A percentile compares a stretch with the other conserved stretches of the same genome.
These are phyloP conservation scores for Isaurus tuberculatus DNA, from an alignment of 92 coral and sea anemone species.

Conservation along the genomic window DNA sequence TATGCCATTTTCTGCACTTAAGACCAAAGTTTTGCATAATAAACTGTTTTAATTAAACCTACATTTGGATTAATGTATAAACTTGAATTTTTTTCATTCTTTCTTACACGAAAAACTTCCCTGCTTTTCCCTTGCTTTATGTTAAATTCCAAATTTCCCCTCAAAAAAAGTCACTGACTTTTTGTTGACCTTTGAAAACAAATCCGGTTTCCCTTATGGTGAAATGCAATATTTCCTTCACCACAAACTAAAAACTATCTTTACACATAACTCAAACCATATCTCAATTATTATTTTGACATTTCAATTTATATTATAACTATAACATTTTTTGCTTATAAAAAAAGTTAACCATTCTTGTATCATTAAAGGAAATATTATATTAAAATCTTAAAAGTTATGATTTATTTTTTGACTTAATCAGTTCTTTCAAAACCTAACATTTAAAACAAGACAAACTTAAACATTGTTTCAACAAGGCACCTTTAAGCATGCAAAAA, in stretches of 20 bases:
- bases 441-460: constrained; percentile 11
- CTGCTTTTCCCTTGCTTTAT: background rate
- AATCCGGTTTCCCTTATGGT: background rate
- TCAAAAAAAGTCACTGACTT: background rate
- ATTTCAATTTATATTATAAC: background rate
- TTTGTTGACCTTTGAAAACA: background rate
- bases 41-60: background rate
- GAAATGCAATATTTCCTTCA: constrained; percentile 3
- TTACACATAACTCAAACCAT: constrained; percentile 6
- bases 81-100: background rate
- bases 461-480: constrained; percentile 12
- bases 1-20: constrained; percentile 2
- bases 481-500: constrained; percentile 2
- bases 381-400: constrained; percentile 3
- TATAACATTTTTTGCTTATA: constrained; percentile 3
- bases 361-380: constrained; percentile 6
- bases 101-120: constrained; percentile 1
- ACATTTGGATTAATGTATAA: background rate
- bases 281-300: background rate
- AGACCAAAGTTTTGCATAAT: background rate
- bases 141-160: constrained; percentile 4
- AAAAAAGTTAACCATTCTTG: constrained; percentile 9
- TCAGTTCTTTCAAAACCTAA: constrained; percentile 9
- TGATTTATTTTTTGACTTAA: background rate
- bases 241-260: constrained; percentile 9